Percentiles rank a stretch among this genome's conserved stretches.
Conservation (phyloP, 2,888 invertebrate genomes). For the Nephrotoma guestfalica region DNA sequence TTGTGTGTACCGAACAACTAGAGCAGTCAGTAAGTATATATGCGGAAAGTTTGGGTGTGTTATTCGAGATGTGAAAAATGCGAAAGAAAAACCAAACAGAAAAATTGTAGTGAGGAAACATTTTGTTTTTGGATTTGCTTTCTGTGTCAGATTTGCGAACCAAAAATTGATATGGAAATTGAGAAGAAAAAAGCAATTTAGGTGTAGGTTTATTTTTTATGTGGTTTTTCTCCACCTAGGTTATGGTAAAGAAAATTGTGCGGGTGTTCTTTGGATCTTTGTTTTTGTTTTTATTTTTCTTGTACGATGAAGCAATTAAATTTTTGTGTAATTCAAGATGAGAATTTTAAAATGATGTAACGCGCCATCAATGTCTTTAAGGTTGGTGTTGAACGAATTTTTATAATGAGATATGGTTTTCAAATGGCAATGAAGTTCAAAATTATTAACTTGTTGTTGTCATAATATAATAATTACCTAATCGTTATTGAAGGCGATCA, state of each 20-base stretch:
- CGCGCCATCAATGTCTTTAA: background rate
- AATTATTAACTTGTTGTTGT: no score
- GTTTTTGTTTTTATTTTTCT: background rate
- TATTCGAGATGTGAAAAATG: background rate
- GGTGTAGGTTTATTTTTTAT: background rate
- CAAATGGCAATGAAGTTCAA: background rate
- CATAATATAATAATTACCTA: no score
- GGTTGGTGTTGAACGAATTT: background rate
- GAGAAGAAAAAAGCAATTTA: background rate
- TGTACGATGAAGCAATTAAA: background rate
- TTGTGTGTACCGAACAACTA: background rate
- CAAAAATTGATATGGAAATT: background rate
- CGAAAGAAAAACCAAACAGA: background rate
- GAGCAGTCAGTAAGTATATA: background rate
- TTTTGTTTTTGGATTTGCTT: background rate
- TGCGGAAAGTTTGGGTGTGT: background rate
- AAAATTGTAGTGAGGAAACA: background rate
- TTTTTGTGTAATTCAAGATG: background rate
- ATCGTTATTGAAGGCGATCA: no score
- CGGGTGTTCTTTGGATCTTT: background rate
- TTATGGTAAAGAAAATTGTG: background rate
- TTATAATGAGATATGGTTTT: background rate
- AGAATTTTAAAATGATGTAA: background rate
- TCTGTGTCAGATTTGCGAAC: background rate
- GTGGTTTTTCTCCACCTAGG: background rate